phyloP scores from a whole-genome alignment of 1,140 invertebrate genomes.

The Melipona quadrifasciata region DNA sequence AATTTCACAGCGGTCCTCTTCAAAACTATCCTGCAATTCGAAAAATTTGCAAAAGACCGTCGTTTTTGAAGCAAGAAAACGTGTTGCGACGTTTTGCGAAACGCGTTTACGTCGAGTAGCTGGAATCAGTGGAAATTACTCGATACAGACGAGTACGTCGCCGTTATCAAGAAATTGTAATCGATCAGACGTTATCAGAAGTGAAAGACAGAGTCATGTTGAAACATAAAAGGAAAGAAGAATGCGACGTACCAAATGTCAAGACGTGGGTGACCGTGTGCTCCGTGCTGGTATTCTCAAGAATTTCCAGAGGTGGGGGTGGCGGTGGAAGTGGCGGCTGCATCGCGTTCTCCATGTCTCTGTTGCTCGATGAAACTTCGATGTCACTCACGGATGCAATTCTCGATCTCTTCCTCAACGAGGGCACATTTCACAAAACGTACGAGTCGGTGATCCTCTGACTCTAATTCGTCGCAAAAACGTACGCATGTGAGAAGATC shows the following conservation, averaged over 20 bases:
- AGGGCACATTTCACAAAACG: conserved; percentile 37
- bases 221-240: not conserved
- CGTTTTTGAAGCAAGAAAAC: not conserved
- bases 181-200: conserved; percentile 21
- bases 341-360: conserved; percentile 70
- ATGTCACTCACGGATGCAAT: conserved; percentile 22
- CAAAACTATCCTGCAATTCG: not conserved
- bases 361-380: conserved; percentile 1
- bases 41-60: not conserved
- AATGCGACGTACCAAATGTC: conserved; percentile 82
- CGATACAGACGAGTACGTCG: not conserved
- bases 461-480: conserved; percentile 5
- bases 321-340: conserved; percentile 66
- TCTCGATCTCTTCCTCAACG: not conserved
- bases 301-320: conserved; percentile 60
- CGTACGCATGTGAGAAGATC: conserved; percentile 14
- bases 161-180: conserved; percentile 19
- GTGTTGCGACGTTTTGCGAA: not conserved
- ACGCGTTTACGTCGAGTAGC: not conserved
- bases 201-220: not conserved
- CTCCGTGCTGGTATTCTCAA: conserved; percentile 77
- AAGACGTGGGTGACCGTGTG: conserved; percentile 83
- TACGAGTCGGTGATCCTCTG: conserved; percentile 6
- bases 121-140: not conserved
- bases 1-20: not conserved